These are phyloP conservation scores for Pygoscelis adeliae DNA, from an alignment of 2,113 vertebrate genomes.

Conservation along the genomic window DNA sequence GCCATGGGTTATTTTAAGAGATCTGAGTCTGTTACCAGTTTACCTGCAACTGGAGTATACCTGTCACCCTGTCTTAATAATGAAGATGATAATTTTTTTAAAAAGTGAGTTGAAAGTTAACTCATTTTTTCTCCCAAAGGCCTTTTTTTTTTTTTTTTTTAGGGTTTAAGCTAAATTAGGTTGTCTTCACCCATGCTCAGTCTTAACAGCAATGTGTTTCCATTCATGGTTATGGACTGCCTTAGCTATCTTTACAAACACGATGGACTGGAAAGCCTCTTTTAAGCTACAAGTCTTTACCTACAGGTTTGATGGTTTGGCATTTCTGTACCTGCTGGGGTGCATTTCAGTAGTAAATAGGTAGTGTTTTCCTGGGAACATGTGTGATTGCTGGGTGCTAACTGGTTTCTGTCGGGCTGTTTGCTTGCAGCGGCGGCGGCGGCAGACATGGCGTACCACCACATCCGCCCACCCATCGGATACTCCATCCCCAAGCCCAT, in stretches of 20 bases:
- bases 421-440: slow-evolving; percentile 83
- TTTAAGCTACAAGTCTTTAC: neutral
- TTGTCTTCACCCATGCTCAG: neutral
- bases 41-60: neutral
- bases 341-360: neutral
- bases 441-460: slow-evolving; percentile 95
- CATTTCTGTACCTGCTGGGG: accelerated
- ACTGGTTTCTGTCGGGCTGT: neutral
- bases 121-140: neutral
- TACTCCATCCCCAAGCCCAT: slow-evolving; percentile 94
- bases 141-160: neutral
- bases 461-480: slow-evolving; percentile 89
- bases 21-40: neutral
- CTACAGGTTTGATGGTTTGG: accelerated
- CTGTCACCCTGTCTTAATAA: neutral
- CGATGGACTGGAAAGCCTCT: neutral
- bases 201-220: too few species aligned
- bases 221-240: neutral
- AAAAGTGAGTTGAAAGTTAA: neutral
- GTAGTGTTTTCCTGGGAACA: neutral
- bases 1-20: neutral
- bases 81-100: too few species aligned
- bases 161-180: neutral
- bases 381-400: neutral
- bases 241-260: neutral